Percentiles rank a stretch among this genome's conserved stretches.
phyloP scores from a whole-genome alignment of 1,140 invertebrate species.

The Drosophila pseudoobscura region DNA sequence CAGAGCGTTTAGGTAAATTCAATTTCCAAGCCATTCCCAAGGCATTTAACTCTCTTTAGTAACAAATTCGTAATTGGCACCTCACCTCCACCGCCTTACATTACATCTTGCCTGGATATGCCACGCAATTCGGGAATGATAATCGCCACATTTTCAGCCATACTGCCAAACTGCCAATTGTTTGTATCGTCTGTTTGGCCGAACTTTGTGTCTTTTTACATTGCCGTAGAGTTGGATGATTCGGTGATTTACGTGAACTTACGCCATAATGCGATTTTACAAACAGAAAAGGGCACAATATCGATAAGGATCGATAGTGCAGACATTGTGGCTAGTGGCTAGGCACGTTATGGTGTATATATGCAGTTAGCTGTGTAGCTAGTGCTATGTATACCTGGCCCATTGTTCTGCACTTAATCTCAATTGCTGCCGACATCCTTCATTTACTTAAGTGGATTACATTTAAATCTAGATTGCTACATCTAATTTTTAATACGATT shows the following conservation, averaged over 20 bases:
- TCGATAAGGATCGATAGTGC: constrained; percentile 7
- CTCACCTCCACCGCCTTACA: neutral
- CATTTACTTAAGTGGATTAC: constrained; percentile 26
- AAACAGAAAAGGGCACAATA: constrained; percentile 20
- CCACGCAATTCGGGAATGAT: constrained; percentile 21
- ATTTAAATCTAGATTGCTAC: constrained; percentile 52
- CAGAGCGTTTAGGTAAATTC: neutral
- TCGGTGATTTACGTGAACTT: neutral
- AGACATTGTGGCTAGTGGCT: constrained; percentile 26
- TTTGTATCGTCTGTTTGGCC: constrained; percentile 1
- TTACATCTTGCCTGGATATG: neutral
- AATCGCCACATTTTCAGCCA: neutral
- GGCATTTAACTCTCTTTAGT: neutral
- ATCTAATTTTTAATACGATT: constrained; percentile 56
- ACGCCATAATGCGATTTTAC: constrained; percentile 8
- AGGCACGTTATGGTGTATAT: constrained; percentile 37
- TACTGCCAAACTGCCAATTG: neutral
- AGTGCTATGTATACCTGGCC: constrained; percentile 30
- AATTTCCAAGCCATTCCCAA: constrained; percentile 3
- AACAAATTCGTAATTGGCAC: constrained; percentile 6
- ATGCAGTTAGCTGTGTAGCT: constrained; percentile 5
- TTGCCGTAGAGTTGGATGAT: neutral
- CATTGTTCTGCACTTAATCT: constrained; percentile 17
- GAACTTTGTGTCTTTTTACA: neutral
- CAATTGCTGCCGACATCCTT: constrained; percentile 13